Evolutionary conservation across 2,888 invertebrate genomes (phyloP).

Genomic region (Cheilosia grossa): DNA sequence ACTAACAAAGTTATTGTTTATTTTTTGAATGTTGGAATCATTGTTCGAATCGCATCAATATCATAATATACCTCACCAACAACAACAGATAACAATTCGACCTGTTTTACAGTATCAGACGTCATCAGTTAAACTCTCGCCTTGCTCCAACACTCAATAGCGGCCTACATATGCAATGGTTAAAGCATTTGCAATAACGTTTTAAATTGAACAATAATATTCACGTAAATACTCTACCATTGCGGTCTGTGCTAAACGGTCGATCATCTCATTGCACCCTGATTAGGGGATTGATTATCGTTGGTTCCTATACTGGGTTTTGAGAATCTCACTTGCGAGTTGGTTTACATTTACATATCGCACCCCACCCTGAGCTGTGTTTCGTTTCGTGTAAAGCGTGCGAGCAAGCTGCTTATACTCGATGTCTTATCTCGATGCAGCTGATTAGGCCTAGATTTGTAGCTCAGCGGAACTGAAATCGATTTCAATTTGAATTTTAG

Average conservation of each 20-base stretch:
- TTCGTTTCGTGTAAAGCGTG: conserved; percentile 1
- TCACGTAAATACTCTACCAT: conserved; percentile 44
- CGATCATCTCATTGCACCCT: conserved; percentile 42
- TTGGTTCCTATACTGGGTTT: background rate
- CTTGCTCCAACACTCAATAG: background rate
- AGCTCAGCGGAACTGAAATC: conserved; percentile 58
- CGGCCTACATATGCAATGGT: background rate
- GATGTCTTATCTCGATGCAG: conserved; percentile 39
- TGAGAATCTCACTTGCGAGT: background rate
- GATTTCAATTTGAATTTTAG: conserved; percentile 67
- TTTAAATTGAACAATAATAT: conserved; percentile 19
- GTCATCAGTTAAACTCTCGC: conserved; percentile 39
- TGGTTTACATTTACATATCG: conserved; percentile 5
- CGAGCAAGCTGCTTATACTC: conserved; percentile 23
- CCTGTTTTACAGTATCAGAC: conserved; percentile 33
- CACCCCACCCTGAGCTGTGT: conserved; percentile 58
- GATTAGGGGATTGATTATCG: conserved; percentile 38
- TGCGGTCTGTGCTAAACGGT: conserved; percentile 40
- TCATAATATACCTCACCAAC: conserved; percentile 6
- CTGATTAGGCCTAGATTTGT: conserved; percentile 38
- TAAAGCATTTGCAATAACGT: conserved; percentile 24
- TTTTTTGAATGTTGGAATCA: conserved; percentile 35
- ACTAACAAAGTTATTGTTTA: conserved; percentile 37
- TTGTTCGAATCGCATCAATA: conserved; percentile 1
- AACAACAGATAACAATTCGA: conserved; percentile 59